These are phyloP conservation scores for Oriolus oriolus DNA, from an alignment of 2,113 vertebrate genomes.

Conservation along the genomic window DNA sequence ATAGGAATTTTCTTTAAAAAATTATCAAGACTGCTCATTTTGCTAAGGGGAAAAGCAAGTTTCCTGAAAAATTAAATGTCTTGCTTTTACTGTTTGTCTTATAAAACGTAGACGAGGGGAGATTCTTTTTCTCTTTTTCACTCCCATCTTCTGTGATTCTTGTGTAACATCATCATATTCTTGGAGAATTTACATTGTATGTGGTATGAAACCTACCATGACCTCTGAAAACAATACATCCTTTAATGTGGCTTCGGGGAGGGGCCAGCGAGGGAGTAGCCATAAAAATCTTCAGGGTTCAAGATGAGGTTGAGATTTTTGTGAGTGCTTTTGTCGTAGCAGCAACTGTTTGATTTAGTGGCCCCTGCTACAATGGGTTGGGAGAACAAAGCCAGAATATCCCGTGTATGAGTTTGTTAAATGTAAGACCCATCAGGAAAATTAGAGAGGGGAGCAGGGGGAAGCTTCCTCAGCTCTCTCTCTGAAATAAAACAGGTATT, in stretches of 20 bases:
- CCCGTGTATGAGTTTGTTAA: slow-evolving; percentile 36
- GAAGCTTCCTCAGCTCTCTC: neutral
- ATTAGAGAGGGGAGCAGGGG: neutral
- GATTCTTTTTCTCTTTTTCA: neutral
- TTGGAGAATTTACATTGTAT: slow-evolving; percentile 75
- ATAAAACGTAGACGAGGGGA: neutral
- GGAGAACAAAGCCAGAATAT: slow-evolving; percentile 70
- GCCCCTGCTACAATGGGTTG: slow-evolving; percentile 65
- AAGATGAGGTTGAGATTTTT: slow-evolving; percentile 82
- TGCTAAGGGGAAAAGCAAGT: neutral
- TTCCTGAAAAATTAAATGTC: neutral
- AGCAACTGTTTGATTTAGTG: slow-evolving; percentile 79
- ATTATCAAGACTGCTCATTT: neutral
- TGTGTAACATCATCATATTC: slow-evolving; percentile 60
- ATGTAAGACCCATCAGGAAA: neutral
- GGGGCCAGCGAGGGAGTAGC: slow-evolving; percentile 68
- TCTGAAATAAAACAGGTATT: neutral
- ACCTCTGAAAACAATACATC: slow-evolving; percentile 87
- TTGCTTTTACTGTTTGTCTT: neutral
- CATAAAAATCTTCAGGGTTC: slow-evolving; percentile 84
- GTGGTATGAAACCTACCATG: slow-evolving; percentile 85
- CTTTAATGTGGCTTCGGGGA: slow-evolving; percentile 83
- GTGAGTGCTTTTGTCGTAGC: slow-evolving; percentile 74
- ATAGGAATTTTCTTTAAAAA: neutral
- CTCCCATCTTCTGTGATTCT: neutral